Evolutionary conservation across 2,113 vertebrate genomes (phyloP).

Genomic region (Sphaerodactylus townsendi): DNA sequence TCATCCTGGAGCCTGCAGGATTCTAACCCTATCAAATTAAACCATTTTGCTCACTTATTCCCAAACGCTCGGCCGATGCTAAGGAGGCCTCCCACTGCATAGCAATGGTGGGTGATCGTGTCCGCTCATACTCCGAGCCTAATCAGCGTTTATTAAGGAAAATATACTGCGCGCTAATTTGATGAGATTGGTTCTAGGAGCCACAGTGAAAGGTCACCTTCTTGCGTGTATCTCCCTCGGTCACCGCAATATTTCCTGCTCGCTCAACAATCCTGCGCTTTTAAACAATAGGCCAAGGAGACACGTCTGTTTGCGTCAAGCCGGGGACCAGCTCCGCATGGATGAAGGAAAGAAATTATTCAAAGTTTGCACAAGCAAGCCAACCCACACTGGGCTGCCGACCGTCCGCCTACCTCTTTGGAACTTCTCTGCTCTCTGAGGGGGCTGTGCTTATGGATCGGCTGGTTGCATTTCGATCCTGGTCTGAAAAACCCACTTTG

Average conservation of each 20-base stretch:
- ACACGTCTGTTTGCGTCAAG: constrained; percentile 83
- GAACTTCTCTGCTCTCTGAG: neutral
- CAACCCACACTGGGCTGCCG: constrained; percentile 65
- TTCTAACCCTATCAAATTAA: constrained; percentile 99
- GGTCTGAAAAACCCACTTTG: neutral
- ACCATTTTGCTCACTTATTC: constrained; percentile 99
- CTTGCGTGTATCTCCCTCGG: constrained; percentile 90
- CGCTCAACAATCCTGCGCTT: constrained; percentile 75
- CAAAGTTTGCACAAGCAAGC: constrained; percentile 80
- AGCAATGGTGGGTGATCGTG: constrained; percentile 95
- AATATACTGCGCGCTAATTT: constrained; percentile 99
- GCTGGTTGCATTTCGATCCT: neutral
- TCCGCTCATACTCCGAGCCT: constrained; percentile 93
- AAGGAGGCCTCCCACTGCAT: constrained; percentile 96
- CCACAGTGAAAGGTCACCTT: constrained; percentile 96
- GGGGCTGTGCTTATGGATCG: neutral
- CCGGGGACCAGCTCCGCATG: constrained; percentile 73
- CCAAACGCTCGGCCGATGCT: constrained; percentile 93
- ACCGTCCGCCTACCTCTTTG: constrained; percentile 21
- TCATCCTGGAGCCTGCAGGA: constrained; percentile 97
- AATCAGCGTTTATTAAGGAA: constrained; percentile 99
- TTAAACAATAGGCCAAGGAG: constrained; percentile 94
- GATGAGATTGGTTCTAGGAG: constrained; percentile 99
- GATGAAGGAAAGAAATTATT: constrained; percentile 79
- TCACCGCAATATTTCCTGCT: constrained; percentile 79